Evolutionary conservation across 2,797 vertebrate species (phyloP), one percentile per base, ranked within the genome.

Genomic region (Halcyon leucocephala): DNA sequence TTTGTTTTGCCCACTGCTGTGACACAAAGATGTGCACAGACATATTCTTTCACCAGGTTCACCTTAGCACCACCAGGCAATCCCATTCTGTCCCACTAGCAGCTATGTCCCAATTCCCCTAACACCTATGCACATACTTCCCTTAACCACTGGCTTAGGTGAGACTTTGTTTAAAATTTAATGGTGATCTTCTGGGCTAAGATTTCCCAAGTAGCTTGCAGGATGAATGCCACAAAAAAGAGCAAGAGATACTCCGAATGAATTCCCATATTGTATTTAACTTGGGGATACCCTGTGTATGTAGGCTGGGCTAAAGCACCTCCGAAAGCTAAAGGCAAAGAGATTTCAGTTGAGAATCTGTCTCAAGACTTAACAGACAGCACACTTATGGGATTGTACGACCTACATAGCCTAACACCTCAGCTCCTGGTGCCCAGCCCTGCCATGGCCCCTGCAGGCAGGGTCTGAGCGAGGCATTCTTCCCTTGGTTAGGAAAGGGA

Each of bases 51-150:
- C 13, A 54, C 5, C 39, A 71, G 33, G 20, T 9, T 51, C 25
- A 33, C 0, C 0, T 25, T 11, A 57, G 46, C 42, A 37, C 10
- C 19, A 29, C 14, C 62, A 72, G 7, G 14, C 11, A 72, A 64
- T 54, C 4, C 81, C 15, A 2, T 49, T 74, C 64, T 31, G n/a
- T 55, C 64, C 79, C 46, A 52, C 18, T 18, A 14, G 19, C 22
- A 67, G 28, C 29, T 25, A 25, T 6, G 28, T 14, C 49, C 83
- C 66, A 35, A 26, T 44, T 67, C 31, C 74, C 71, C 58, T 22
- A 60, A 46, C 18, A n/a, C 17, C 21, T 55, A 29, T 22, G 54
- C 61, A 55, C 14, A 26, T 22, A 17, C n/a, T 71, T 48, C 46
- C 29, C 31, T 41, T 41, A 78, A 44, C 31, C 42, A 18, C 4